These are phyloP conservation scores for Drosophila prosaltans DNA, from an alignment of 1,140 invertebrate genomes.

Conservation along the genomic window DNA sequence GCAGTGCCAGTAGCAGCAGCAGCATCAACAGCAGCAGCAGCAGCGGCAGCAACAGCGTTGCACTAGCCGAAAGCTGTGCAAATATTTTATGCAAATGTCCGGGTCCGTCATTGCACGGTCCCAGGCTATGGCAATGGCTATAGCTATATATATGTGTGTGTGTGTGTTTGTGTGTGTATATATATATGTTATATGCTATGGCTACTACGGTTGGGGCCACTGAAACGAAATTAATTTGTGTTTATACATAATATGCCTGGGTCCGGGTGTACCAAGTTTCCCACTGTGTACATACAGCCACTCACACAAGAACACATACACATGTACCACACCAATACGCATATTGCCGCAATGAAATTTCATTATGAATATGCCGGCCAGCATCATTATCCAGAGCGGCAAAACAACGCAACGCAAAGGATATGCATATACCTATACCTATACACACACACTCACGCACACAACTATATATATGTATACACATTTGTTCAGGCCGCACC, in stretches of 20 bases:
- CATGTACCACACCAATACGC: constrained; percentile 6
- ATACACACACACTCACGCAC: constrained; percentile 5
- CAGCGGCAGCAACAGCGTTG: constrained; percentile 53
- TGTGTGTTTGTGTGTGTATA: too few relatives aligned
- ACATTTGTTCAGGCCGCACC: constrained; percentile 6
- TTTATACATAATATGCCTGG: constrained; percentile 82
- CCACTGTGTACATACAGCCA: constrained; percentile 41
- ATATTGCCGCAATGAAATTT: constrained; percentile 74
- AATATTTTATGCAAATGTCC: constrained; percentile 83
- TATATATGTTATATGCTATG: constrained; percentile 30
- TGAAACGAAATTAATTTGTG: constrained; percentile 83
- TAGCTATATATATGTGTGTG: constrained; percentile 3
- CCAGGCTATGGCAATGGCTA: constrained; percentile 38
- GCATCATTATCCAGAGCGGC: constrained; percentile 78
- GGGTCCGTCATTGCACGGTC: constrained; percentile 67
- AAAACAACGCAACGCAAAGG: constrained; percentile 78
- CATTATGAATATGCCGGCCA: constrained; percentile 80
- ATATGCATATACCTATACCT: constrained; percentile 61
- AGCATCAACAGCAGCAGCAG: constrained; percentile 10
- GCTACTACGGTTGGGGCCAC: constrained; percentile 77
- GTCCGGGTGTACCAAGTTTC: constrained; percentile 48
- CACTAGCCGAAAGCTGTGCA: constrained; percentile 79
- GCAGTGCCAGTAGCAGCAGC: constrained; percentile 26
- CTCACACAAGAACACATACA: constrained; percentile 17
- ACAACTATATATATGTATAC: not conserved